A percentile compares a stretch with the other conserved stretches of the same genome.
Conservation (phyloP, 2,113 vertebrate species). For the Prinia subflava region DNA sequence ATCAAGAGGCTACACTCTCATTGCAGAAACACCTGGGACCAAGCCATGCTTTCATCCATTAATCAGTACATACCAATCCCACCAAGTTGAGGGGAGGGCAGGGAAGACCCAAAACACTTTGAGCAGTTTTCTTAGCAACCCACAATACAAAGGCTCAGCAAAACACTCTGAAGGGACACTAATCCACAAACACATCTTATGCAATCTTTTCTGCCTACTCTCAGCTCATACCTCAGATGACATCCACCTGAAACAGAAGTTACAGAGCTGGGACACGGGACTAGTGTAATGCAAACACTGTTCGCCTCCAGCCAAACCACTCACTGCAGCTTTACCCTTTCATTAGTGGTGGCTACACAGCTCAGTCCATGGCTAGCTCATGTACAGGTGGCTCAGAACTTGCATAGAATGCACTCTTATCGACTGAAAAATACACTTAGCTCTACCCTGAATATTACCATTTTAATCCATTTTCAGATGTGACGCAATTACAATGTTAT, state of each 20-base stretch:
- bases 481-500: neutral
- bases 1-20: neutral
- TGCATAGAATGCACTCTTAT: neutral
- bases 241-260: neutral
- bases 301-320: neutral
- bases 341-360: neutral
- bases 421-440: neutral
- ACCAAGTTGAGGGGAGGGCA: neutral
- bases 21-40: neutral
- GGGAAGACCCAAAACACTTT: neutral
- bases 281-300: neutral
- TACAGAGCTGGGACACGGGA: rapidly evolving
- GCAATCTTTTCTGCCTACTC: neutral
- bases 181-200: neutral
- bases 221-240: neutral
- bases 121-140: neutral
- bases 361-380: neutral
- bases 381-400: neutral
- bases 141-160: neutral
- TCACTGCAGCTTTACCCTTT: neutral
- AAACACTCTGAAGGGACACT: neutral
- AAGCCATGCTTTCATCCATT: neutral
- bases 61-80: neutral
- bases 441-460: neutral
- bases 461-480: neutral